Base-by-base conservation (phyloP, 2,797 vertebrate genomes). In the Enteromius treurensis region DNA sequence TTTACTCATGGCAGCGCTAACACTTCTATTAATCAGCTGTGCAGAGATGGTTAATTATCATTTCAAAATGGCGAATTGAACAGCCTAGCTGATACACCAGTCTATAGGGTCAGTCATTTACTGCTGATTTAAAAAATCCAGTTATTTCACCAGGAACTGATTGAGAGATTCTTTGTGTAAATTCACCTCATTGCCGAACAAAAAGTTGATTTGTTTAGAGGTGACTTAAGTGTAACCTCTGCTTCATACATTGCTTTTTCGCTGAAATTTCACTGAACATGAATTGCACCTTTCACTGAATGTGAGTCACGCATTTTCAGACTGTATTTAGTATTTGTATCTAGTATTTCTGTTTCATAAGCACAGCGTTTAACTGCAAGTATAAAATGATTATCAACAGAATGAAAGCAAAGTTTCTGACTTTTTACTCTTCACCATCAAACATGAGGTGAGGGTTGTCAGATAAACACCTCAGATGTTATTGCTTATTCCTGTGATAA, bases 391-490 rank as follows among this genome's bases (percentile, higher is more conserved):
- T 55, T 17, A 62, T 47, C 55, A 32, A 62, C 53, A 73, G 23
- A 34, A 34, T 45, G 11, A 47, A 47, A 32, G 40, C 26, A 34
- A 47, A n/a, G 40, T 60, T 26, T 74, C 71, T 9, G n/a, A 34
- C 29, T 37, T 47, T 73, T 32, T 47, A 47, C 51, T 47, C 40
- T 34, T 81, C 40, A 17, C 26, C 6, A 5, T 42, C 5, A 70
- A 55, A 70, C 21, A 23, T 77, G 10, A 76, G 21, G 55, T 71
- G 15, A 69, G 15, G 34, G 23, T 62, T 42, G 55, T 64, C 19
- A 80, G 83, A 64, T 64, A 15, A 88, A 91, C 93, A 91, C 90
- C 90, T 93, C 88, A 89, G 67, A 69, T 90, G 80, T 89, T 86
- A 75, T 80, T 75, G 67, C 3, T 40, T 55, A 42, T 40, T 82